phyloP scores from a whole-genome alignment of 1,140 invertebrate genomes.

The Drosophila insularis region DNA sequence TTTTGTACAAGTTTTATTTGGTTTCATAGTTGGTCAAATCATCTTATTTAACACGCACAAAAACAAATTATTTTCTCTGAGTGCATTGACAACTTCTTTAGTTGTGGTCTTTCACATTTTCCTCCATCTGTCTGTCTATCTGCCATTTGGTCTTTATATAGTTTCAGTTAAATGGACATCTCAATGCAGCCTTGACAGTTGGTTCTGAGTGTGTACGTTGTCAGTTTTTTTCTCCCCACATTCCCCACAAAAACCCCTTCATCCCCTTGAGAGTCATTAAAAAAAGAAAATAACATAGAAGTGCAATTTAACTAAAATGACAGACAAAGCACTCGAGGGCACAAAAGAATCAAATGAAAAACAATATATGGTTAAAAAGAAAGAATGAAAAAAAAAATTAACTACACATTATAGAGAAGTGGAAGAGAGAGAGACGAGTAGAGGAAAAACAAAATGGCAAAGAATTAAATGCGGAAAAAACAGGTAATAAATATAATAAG shows the following conservation, averaged over 20 bases:
- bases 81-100: conserved; percentile 1
- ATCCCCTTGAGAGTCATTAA: conserved; percentile 11
- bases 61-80: not conserved
- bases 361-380: not conserved
- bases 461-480: conserved; percentile 75
- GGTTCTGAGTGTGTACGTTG: not conserved
- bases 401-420: conserved; percentile 20
- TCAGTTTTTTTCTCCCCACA: conserved; percentile 20
- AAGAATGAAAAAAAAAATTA: conserved; percentile 13
- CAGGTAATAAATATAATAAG: conserved; percentile 81
- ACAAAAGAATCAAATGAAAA: conserved; percentile 11
- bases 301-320: conserved; percentile 38
- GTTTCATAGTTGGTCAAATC: too few relatives aligned
- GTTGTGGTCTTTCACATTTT: conserved; percentile 2
- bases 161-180: conserved; percentile 30
- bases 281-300: conserved; percentile 18
- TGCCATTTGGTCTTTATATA: not conserved
- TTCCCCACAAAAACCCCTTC: not conserved
- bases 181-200: conserved; percentile 32
- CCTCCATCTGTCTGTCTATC: not conserved
- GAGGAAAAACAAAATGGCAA: conserved; percentile 15
- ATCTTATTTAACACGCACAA: not conserved
- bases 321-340: conserved; percentile 38
- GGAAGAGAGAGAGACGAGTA: not conserved
- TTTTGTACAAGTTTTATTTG: too few relatives aligned